Evolutionary conservation across 2,797 vertebrate species (phyloP).

Genomic region (Pantherophis alleghaniensis): DNA sequence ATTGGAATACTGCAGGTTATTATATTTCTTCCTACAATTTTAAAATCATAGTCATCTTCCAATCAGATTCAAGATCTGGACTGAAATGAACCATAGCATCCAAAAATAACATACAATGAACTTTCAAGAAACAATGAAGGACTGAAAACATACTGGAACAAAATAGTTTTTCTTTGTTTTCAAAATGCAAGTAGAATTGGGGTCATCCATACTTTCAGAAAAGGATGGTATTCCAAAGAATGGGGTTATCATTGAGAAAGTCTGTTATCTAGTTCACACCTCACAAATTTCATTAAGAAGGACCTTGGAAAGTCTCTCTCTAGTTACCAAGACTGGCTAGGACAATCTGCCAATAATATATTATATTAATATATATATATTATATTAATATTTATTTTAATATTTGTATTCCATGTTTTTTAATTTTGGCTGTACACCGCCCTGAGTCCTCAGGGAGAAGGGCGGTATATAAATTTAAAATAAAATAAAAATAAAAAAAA

Average conservation of each 20-base stretch:
- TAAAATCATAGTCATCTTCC: not conserved
- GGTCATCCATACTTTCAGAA: not conserved
- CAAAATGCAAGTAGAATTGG: not conserved
- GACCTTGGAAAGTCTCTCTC: not conserved
- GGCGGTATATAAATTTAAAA: too few species aligned
- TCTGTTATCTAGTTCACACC: not conserved
- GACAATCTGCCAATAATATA: not conserved
- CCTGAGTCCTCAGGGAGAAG: too few species aligned
- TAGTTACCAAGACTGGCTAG: not conserved
- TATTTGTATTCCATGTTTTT: too few species aligned
- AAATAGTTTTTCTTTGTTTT: not conserved
- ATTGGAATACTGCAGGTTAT: not conserved
- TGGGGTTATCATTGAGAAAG: not conserved
- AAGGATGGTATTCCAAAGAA: not conserved
- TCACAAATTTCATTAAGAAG: not conserved
- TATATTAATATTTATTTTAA: too few species aligned
- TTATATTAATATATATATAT: too few species aligned
- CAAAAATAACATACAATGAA: not conserved
- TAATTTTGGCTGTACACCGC: too few species aligned
- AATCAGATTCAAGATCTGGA: not conserved
- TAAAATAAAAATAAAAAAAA: too few species aligned
- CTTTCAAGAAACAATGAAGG: not conserved
- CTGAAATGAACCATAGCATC: not conserved
- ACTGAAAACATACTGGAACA: not conserved
- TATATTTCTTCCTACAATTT: not conserved